Evolutionary conservation across 1,140 invertebrate genomes (phyloP), one percentile per base, ranked within the genome.

Genomic region (Melitaea cinxia): DNA sequence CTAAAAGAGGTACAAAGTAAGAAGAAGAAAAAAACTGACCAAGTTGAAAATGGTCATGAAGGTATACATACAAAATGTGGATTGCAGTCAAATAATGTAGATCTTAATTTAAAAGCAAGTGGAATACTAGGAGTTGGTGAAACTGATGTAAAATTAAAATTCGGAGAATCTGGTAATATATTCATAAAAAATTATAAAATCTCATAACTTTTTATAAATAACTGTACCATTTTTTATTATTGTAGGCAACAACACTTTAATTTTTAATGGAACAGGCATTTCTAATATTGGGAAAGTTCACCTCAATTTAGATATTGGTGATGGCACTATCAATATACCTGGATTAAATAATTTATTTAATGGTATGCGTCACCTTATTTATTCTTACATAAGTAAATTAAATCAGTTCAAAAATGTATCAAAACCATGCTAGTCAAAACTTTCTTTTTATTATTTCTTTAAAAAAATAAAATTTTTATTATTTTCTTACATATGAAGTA

Each of bases 1-100:
- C 59, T 90, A 23, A 88, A 82, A 77, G 82, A 88, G 73, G 72
- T 88, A 0, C 77, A 75, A 57, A 78, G 84, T 12, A 83, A 82
- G 70, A 87, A 83, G 65, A 85, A 79, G 49, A 82, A 78, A 57
- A 80, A 77, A 37, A 26, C 26, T 23, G 68, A 71, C 19, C 39
- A 39, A 10, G 49, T 9, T 42, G 56, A 58, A 33, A 21, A 24
- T n/a, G 28, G 45, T 52, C 52, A 23, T 15, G 55, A 14, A 24
- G 37, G 12, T 33, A 33, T 10, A 47, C 61, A 59, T 14, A 10
- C 37, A 47, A 80, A 78, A 65, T 78, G 79, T 61, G 76, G 79
- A 47, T 12, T 50, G 1, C 15, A 47, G 12, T 73, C 82, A 6
- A 71, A 72, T 10, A 77, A 83, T 37, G 50, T 78, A 15, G 77